Percentiles rank a stretch among this genome's conserved stretches.
These are phyloP conservation scores for Leptinotarsa peninsularis DNA, from an alignment of 2,888 invertebrate species.

Conservation along the genomic window DNA sequence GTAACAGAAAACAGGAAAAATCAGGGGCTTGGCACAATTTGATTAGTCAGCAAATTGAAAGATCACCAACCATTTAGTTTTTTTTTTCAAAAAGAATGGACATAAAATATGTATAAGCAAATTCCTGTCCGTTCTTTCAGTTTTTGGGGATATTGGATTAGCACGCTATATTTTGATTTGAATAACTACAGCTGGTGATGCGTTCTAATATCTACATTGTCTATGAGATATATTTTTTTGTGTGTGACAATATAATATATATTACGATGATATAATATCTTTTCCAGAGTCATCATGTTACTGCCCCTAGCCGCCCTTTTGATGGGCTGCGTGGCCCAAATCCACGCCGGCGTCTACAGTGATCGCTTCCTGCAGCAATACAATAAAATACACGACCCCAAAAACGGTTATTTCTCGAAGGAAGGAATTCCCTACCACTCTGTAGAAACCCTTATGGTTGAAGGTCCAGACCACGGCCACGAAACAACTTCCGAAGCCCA, in stretches of 20 bases:
- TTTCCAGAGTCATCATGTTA: slow-evolving; percentile 15
- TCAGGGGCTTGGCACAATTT: too few species aligned
- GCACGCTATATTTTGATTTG: too few species aligned
- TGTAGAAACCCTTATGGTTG: slow-evolving; percentile 51
- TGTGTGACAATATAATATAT: not conserved
- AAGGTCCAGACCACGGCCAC: slow-evolving; percentile 52
- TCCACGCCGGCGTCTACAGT: slow-evolving; percentile 45
- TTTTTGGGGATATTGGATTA: too few species aligned
- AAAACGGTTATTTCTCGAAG: slow-evolving; percentile 50
- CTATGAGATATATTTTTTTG: too few species aligned
- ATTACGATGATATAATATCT: not conserved
- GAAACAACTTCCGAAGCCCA: slow-evolving; percentile 52
- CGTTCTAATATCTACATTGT: too few species aligned
- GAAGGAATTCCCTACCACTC: slow-evolving; percentile 52
- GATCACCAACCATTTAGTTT: too few species aligned
- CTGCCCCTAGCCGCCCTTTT: slow-evolving; percentile 22
- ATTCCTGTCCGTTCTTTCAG: too few species aligned
- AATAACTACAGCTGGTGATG: too few species aligned
- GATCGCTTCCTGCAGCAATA: slow-evolving; percentile 49
- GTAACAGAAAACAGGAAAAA: too few species aligned
- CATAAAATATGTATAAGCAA: too few species aligned
- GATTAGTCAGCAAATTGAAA: too few species aligned
- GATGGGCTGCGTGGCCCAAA: slow-evolving; percentile 40
- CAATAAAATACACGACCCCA: slow-evolving; percentile 45
- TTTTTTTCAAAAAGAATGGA: not conserved